Percentiles rank a stretch among this genome's conserved stretches.
Conservation (phyloP, 2,113 vertebrate species). For the Brachirus orientalis region DNA sequence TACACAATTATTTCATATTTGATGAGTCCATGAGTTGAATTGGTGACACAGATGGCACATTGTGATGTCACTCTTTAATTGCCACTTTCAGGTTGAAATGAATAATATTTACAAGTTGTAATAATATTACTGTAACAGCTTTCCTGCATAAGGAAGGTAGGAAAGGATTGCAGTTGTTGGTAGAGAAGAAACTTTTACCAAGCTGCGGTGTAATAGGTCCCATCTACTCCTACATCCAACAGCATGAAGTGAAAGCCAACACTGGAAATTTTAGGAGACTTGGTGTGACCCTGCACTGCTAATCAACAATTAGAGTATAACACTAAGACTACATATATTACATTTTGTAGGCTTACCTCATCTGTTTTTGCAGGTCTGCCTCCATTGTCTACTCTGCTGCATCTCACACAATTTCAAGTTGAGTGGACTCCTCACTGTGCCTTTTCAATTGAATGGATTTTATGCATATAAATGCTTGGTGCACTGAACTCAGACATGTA, state of each 20-base stretch:
- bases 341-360: conserved; percentile 19
- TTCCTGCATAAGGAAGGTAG: too few species aligned
- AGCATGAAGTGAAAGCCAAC: background rate
- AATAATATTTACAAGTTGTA: too few species aligned
- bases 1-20: background rate
- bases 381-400: conserved; percentile 5
- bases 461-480: background rate
- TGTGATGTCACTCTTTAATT: too few species aligned
- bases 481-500: background rate
- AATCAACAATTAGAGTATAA: conserved; percentile 25
- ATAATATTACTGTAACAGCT: too few species aligned
- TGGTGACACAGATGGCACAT: too few species aligned
- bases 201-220: background rate
- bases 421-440: background rate
- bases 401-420: background rate
- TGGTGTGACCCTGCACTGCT: conserved; percentile 28
- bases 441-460: conserved; percentile 11
- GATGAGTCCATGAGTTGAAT: too few species aligned
- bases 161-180: too few species aligned
- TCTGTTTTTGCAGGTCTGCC: conserved; percentile 1
- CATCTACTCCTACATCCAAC: background rate
- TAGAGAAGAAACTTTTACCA: background rate
- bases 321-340: conserved; percentile 6
- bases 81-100: too few species aligned
- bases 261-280: conserved; percentile 14